Evolutionary conservation across 2,888 invertebrate species (phyloP), one percentile per base, ranked within the genome.

Genomic region (Empis livida): DNA sequence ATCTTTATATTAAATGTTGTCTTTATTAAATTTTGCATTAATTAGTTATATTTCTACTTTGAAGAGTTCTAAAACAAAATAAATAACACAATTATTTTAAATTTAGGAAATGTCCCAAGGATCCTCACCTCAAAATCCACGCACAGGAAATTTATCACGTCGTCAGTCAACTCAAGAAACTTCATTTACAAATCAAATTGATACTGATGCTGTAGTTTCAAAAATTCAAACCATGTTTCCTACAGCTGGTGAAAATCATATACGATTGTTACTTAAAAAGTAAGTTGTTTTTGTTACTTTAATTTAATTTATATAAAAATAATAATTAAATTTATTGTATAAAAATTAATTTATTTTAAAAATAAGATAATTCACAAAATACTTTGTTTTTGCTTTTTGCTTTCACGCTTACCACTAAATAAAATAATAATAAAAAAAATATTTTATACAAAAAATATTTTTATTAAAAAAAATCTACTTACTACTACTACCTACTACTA

Each of bases 211-310:
- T 9, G 75, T 84, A 48, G 85, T 88, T 13, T 73, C 80, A 38
- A 89, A 86, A 68, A 86, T 90, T 57, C 80, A 84, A 59, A 80
- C 86, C 42, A 84, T 91, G 81, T 92, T 93, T 64, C 92, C 92
- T 3, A 92, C 92, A 9, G 92, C 90, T 45, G 80, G 84, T 50
- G 91, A 92, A 60, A 84, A 84, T 23, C 91, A 91, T 62, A 90
- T 92, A 61, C 82, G 85, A 59, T 76, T 90, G 55, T 73, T 92
- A 54, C 69, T 92, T 46, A 89, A 89, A 68, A 91, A 91, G 92
- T 92, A 77, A 84, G 84, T 76, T 15, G 4, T 35, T 11, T 14
- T 42, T 30, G 39, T n/a, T n/a, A n/a, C n/a, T n/a, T n/a, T n/a
- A n/a, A n/a, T n/a, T n/a, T n/a, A n/a, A n/a, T n/a, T n/a, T n/a